Evolutionary conservation across 2,797 vertebrate species (phyloP), one percentile per base, ranked within the genome.

Genomic region (Schizopygopsis pylzovi): DNA sequence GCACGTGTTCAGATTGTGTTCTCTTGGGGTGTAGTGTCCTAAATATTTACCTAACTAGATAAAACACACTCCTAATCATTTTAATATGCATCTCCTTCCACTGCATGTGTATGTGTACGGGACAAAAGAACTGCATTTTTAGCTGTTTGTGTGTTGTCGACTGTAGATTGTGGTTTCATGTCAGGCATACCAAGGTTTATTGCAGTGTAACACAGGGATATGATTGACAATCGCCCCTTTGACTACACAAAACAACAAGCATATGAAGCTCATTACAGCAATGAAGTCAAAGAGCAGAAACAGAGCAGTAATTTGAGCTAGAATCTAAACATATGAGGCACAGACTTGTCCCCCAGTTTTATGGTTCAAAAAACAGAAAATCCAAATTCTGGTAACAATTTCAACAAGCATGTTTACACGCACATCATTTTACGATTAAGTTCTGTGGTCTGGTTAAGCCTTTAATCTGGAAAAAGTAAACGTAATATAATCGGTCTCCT

Each of bases 341-440:
- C 78, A 82, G 83, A 59, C 63, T 65, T 85, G 87, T 82, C 73
- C 78, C 52, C 85, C 47, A 47, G 81, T 84, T 82, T 84, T 87
- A 89, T 78, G 81, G 79, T 83, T 87, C 61, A 80, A 65, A 65
- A 85, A 89, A 85, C 52, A 77, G 76, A 33, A 88, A 88, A 87
- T 86, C 61, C 54, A 89, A 85, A 88, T 61, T 84, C 72, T 81
- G 73, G 18, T 25, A 63, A 67, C 78, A 20, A 80, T 72, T 70
- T 70, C 43, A 80, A 22, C 59, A 63, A 65, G 59, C 25, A 12
- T 33, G 59, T 79, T 79, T 65, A 79, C n/a, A 80, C 3, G 6
- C 78, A 80, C 78, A 80, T 43, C 43, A 37, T 80, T 65, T 20
- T 47, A 3, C 6, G 43, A 80, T 80, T 65, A 65, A 65, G 6